These are phyloP conservation scores for Sipha maydis DNA, from an alignment of 2,888 invertebrate species.

Conservation along the genomic window DNA sequence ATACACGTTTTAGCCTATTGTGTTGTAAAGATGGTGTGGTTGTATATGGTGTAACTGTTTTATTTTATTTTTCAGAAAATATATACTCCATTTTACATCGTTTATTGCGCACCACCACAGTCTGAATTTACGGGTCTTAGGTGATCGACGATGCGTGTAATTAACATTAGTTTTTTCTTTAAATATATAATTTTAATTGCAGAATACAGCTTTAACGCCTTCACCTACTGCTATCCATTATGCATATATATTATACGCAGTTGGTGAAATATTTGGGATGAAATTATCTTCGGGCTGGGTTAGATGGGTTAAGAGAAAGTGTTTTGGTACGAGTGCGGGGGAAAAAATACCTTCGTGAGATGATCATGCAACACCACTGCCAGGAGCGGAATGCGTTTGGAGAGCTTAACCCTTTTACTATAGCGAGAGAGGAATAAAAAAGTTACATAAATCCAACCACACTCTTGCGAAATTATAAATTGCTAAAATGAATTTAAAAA, in stretches of 20 bases:
- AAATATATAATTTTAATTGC: slow-evolving; percentile 49
- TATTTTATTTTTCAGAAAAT: slow-evolving; percentile 2
- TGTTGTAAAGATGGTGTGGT: background rate
- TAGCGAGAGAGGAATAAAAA: background rate
- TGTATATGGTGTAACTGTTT: background rate
- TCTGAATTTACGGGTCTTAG: slow-evolving; percentile 31
- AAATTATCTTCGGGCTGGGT: slow-evolving; percentile 16
- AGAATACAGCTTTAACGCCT: slow-evolving; percentile 36
- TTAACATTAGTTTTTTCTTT: slow-evolving; percentile 51
- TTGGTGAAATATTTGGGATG: slow-evolving; percentile 24
- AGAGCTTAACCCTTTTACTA: slow-evolving; percentile 26
- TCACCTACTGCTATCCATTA: background rate
- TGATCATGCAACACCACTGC: background rate
- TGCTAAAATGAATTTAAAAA: slow-evolving; percentile 57
- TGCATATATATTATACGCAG: background rate
- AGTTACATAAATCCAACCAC: background rate
- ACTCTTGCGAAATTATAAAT: slow-evolving; percentile 44
- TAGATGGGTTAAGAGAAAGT: background rate
- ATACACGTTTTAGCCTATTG: background rate
- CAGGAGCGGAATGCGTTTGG: slow-evolving; percentile 28
- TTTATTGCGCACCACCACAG: background rate
- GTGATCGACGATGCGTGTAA: slow-evolving; percentile 58
- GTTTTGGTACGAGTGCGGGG: background rate
- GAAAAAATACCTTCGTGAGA: slow-evolving; percentile 43
- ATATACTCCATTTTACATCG: background rate